These are phyloP conservation scores for Tridacna crocea DNA, from an alignment of 2,888 invertebrate genomes.

Conservation along the genomic window DNA sequence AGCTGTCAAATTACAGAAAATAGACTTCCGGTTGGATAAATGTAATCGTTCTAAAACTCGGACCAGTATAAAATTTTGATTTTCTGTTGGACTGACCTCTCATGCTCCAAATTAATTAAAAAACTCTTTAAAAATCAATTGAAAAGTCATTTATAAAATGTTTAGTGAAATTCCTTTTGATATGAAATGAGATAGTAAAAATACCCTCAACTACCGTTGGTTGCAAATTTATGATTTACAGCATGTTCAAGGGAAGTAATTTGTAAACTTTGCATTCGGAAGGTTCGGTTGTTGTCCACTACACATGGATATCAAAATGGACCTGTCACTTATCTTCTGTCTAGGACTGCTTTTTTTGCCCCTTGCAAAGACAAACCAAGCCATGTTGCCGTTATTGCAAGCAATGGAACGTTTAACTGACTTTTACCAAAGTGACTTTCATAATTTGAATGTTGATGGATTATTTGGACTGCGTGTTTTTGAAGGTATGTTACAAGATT, in stretches of 20 bases:
- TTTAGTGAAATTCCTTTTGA: too few relatives aligned
- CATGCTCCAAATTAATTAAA: too few relatives aligned
- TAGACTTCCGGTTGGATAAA: neutral
- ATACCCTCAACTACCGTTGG: neutral
- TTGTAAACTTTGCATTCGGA: conserved; percentile 14
- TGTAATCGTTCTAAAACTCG: conserved; percentile 4
- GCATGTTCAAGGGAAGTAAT: conserved; percentile 22
- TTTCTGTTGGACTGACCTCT: too few relatives aligned
- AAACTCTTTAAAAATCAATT: too few relatives aligned
- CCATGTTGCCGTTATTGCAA: conserved; percentile 62
- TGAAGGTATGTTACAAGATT: conserved; percentile 72
- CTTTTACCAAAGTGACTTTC: conserved; percentile 73
- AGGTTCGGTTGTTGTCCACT: conserved; percentile 5
- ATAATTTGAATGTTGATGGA: conserved; percentile 79
- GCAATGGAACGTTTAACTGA: conserved; percentile 71
- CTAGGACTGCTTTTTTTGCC: conserved; percentile 56
- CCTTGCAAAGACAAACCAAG: conserved; percentile 50
- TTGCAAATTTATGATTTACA: conserved; percentile 24
- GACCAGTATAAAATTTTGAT: too few relatives aligned
- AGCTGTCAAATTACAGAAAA: conserved; percentile 6
- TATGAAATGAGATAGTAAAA: too few relatives aligned
- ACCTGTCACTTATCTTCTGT: conserved; percentile 39
- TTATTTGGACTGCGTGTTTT: conserved; percentile 79
- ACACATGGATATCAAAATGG: conserved; percentile 24
- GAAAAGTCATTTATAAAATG: too few relatives aligned